These are phyloP conservation scores for Bombus huntii DNA, from an alignment of 1,140 invertebrate genomes.

Conservation along the genomic window DNA sequence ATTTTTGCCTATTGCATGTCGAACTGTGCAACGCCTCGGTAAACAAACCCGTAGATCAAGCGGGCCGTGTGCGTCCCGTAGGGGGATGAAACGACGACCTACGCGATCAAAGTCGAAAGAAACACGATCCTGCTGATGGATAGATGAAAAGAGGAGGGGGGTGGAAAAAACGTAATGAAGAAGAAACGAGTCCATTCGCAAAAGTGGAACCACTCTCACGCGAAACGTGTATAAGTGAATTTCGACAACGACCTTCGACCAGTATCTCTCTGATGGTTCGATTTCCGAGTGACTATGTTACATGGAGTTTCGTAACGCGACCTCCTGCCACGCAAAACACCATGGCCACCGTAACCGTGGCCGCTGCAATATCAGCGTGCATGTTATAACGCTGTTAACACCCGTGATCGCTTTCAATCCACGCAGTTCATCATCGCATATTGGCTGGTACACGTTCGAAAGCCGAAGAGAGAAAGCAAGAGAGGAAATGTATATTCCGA, in stretches of 20 bases:
- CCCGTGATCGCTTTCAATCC: constrained; percentile 81
- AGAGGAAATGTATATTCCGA: neutral
- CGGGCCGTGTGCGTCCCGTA: constrained; percentile 6
- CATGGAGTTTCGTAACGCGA: constrained; percentile 30
- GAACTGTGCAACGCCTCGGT: neutral
- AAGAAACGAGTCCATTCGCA: neutral
- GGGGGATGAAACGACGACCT: neutral
- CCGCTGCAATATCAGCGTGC: constrained; percentile 66
- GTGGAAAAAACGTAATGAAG: neutral
- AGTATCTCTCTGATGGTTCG: neutral
- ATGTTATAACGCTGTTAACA: constrained; percentile 81
- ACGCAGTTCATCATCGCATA: constrained; percentile 80
- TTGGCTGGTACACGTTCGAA: constrained; percentile 61
- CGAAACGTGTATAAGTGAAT: constrained; percentile 24
- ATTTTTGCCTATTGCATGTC: no score
- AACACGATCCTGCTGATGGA: neutral
- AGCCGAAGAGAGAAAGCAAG: neutral
- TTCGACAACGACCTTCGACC: neutral
- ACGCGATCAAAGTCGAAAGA: constrained; percentile 15
- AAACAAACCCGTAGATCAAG: constrained; percentile 65
- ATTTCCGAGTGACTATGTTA: constrained; percentile 1
- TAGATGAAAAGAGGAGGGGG: neutral
- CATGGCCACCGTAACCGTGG: constrained; percentile 56
- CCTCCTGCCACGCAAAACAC: constrained; percentile 66
- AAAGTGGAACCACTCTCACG: neutral